Percentiles rank a stretch among this genome's conserved stretches.
Conservation (phyloP, 2,888 invertebrate genomes). For the Latrodectus hesperus region DNA sequence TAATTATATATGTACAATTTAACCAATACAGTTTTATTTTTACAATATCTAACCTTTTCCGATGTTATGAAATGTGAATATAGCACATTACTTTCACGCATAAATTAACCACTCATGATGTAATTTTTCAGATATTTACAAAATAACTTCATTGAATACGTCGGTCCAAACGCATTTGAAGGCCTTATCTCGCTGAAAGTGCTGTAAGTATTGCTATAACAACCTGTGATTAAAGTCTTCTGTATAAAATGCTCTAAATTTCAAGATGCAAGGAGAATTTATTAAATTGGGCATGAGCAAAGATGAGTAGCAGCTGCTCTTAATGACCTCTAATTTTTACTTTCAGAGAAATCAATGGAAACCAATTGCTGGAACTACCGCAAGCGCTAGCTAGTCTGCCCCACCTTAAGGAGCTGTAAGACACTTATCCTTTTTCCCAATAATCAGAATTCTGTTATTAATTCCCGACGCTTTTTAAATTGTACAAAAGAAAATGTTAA, state of each 20-base stretch:
- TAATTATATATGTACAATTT: no score
- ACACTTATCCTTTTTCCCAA: background rate
- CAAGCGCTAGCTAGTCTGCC: constrained; percentile 42
- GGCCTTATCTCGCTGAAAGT: constrained; percentile 70
- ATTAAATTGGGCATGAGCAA: background rate
- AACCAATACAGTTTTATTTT: no score
- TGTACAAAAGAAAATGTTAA: background rate
- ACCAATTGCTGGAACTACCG: constrained; percentile 56
- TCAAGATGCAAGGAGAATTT: no score
- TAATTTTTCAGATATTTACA: constrained; percentile 71
- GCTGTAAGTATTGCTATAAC: constrained; percentile 67
- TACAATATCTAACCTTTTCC: no score
- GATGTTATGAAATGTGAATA: no score
- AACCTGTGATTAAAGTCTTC: background rate
- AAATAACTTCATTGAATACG: constrained; percentile 69
- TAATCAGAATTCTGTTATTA: background rate
- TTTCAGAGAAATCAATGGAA: constrained; percentile 67
- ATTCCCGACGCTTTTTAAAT: background rate
- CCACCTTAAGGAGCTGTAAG: constrained; percentile 61
- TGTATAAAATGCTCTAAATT: background rate
- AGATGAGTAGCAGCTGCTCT: background rate
- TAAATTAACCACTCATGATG: no score
- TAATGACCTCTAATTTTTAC: constrained; percentile 24
- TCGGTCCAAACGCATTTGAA: constrained; percentile 69
- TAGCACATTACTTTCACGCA: no score